Evolutionary conservation across 1,140 invertebrate species (phyloP), one percentile per base, ranked within the genome.

Genomic region (Drosophila novamexicana): DNA sequence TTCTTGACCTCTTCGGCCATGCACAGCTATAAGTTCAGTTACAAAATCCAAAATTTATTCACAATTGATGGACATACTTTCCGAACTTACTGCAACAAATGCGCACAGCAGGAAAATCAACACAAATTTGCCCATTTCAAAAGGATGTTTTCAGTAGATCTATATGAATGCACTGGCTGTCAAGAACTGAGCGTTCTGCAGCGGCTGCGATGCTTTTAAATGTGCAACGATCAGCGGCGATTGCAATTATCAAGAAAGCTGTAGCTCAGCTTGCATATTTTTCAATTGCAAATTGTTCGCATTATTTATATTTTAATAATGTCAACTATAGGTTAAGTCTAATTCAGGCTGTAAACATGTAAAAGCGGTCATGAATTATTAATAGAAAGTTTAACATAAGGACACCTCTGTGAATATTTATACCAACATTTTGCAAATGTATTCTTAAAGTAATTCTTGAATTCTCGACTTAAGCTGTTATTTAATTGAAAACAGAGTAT

Each of bases 101-200:
- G 66, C 66, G 49, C 45, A 42, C 7, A 69, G 37, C 34, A 70
- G n/a, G 10, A 70, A 49, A 6, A 70, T n/a, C n/a, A 63, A 10
- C 37, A 59, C 40, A 1, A 70, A 44, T 22, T 70, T 70, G 50
- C 37, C 50, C 67, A 70, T 70, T 49, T 56, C 40, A 0, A 6
- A 10, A 12, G 18, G 8, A 36, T 32, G 18, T 44, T 39, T 0
- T 9, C 7, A 40, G 16, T 10, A 47, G 34, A 40, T 59, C 56
- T 45, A 5, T 36, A 34, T 16, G 53, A n/a, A n/a, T 42, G 36
- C 34, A 42, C 57, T 39, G 4, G 9, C 16, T 7, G 49, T 32
- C 10, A 9, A 12, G 39, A 61, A 70, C 67, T 70, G 52, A 70
- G n/a, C 22, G n/a, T 0, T 1, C 18, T 32, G 16, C 7, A 36